Percentiles rank a stretch among this genome's conserved stretches.
These are phyloP conservation scores for Pipistrellus kuhlii DNA, from an alignment of 2,797 vertebrate species.

Conservation along the genomic window DNA sequence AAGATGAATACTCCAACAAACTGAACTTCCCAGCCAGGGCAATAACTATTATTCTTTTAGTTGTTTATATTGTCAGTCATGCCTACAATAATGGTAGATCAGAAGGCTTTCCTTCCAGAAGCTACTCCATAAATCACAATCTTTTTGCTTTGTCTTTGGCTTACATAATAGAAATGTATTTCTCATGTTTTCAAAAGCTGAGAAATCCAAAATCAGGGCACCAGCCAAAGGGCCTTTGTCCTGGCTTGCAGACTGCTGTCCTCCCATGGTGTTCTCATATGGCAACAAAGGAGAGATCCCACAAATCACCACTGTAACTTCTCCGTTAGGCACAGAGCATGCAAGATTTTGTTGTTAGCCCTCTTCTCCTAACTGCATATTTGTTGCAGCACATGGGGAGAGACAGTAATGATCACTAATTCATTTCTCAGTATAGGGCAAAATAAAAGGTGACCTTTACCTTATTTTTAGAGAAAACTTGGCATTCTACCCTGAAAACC, in stretches of 20 bases:
- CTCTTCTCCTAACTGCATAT: background rate
- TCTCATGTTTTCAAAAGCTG: background rate
- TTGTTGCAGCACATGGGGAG: background rate
- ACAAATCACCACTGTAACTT: background rate
- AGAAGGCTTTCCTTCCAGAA: slow-evolving; percentile 7
- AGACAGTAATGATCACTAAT: background rate
- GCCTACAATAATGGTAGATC: background rate
- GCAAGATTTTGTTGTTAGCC: background rate
- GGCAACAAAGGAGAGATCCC: background rate
- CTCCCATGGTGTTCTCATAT: background rate
- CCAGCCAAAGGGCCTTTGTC: background rate
- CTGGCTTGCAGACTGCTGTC: background rate
- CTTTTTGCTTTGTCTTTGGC: background rate
- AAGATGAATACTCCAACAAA: background rate
- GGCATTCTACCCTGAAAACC: background rate
- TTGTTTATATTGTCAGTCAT: background rate
- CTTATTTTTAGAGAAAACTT: background rate
- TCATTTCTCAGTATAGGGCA: background rate
- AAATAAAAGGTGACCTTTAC: background rate
- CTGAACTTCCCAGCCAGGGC: background rate
- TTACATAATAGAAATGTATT: background rate
- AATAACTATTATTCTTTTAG: background rate
- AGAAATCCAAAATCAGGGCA: background rate
- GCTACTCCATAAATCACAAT: background rate
- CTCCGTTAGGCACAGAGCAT: background rate